A percentile compares a stretch with the other conserved stretches of the same genome.
Evolutionary conservation across 1,140 invertebrate species (phyloP).

Genomic region (Bombus soroeensis): DNA sequence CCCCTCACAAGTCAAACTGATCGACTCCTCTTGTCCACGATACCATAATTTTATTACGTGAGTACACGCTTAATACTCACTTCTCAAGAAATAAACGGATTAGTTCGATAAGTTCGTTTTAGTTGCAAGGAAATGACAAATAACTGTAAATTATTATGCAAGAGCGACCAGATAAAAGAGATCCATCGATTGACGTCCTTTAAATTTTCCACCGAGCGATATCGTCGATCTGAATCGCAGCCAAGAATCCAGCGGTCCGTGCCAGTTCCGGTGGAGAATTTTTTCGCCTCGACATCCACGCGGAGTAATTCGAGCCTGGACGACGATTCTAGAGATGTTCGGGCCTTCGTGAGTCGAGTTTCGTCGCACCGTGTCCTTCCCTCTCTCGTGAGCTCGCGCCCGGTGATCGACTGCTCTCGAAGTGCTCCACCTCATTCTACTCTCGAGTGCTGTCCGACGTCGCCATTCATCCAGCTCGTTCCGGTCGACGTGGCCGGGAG

Average conservation of each 20-base stretch:
- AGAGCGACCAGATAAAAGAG: background rate
- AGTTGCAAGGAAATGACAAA: no score
- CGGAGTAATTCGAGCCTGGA: constrained; percentile 41
- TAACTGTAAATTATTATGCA: background rate
- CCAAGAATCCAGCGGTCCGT: constrained; percentile 15
- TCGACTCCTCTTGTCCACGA: no score
- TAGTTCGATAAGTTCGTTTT: no score
- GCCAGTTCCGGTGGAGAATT: constrained; percentile 3
- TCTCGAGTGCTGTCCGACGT: constrained; percentile 66
- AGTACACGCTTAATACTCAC: no score
- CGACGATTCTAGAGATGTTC: background rate
- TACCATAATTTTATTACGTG: no score
- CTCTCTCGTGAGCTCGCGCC: background rate
- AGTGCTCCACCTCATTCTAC: constrained; percentile 50
- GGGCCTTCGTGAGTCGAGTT: constrained; percentile 15
- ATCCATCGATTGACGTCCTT: background rate
- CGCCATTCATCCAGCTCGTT: constrained; percentile 70
- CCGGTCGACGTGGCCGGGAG: constrained; percentile 60
- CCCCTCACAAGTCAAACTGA: no score
- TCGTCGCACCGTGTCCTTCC: constrained; percentile 9
- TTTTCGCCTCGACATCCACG: background rate
- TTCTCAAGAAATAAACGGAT: no score
- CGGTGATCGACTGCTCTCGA: constrained; percentile 63
- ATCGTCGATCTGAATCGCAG: constrained; percentile 1
- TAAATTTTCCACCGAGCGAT: background rate